Conservation (phyloP, 2,797 vertebrate genomes). For the Jordanella pulchra region DNA sequence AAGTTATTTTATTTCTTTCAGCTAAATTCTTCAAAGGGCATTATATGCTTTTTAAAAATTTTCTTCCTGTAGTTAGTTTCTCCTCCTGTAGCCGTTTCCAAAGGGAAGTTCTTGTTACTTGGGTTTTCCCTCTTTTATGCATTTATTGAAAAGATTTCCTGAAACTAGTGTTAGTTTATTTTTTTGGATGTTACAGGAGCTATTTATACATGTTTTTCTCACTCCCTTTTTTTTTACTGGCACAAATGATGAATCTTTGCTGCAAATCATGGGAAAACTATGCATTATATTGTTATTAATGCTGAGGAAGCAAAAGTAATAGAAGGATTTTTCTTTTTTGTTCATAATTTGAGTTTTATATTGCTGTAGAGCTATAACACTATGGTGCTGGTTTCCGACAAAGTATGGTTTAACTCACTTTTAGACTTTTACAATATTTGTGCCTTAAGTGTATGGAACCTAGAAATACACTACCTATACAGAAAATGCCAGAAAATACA, state of each 20-base stretch:
- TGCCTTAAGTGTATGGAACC: constrained; percentile 59
- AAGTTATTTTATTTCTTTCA: constrained; percentile 1
- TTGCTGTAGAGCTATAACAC: constrained; percentile 35
- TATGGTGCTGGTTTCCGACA: constrained; percentile 24
- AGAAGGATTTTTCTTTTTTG: constrained; percentile 5
- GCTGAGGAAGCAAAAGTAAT: constrained; percentile 6
- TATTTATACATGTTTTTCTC: constrained; percentile 42
- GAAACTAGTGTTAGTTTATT: constrained; percentile 4
- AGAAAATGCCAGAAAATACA: constrained; percentile 41
- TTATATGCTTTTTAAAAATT: constrained; percentile 19
- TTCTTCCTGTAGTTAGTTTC: not conserved
- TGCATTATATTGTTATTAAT: constrained; percentile 21
- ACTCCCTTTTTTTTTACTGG: constrained; percentile 25
- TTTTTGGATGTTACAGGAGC: constrained; percentile 35
- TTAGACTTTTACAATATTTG: constrained; percentile 47
- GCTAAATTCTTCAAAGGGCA: constrained; percentile 16
- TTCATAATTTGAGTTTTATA: constrained; percentile 17
- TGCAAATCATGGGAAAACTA: constrained; percentile 16
- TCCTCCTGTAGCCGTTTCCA: constrained; percentile 18
- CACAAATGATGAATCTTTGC: constrained; percentile 18
- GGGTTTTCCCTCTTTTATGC: constrained; percentile 1
- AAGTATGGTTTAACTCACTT: constrained; percentile 30
- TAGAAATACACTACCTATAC: constrained; percentile 34
- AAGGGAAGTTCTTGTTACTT: constrained; percentile 7
- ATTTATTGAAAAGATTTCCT: constrained; percentile 10